Conservation (phyloP, 2,888 invertebrate species). For the Caenorhabditis sp. region DNA sequence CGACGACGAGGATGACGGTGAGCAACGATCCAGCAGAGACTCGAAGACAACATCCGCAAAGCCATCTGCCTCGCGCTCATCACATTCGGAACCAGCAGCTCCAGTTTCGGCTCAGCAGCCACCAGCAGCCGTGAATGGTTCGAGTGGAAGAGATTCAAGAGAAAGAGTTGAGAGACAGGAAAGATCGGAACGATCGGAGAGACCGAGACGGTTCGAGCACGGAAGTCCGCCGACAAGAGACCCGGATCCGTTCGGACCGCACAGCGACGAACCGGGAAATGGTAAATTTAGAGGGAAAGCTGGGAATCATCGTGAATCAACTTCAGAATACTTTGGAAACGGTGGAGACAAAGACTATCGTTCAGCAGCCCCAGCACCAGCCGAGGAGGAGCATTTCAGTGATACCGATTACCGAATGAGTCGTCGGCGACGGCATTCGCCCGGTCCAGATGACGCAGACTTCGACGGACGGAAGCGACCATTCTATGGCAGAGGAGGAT, state of each 20-base stretch:
- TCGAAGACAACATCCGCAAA: neutral
- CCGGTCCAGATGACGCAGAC: conserved; percentile 54
- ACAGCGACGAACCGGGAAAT: conserved; percentile 33
- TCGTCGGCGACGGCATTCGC: conserved; percentile 62
- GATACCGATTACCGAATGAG: conserved; percentile 52
- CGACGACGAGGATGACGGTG: conserved; percentile 78
- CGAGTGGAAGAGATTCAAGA: conserved; percentile 7
- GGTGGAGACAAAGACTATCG: conserved; percentile 54
- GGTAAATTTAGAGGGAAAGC: conserved; percentile 15
- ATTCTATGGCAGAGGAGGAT: conserved; percentile 48
- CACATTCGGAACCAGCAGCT: neutral
- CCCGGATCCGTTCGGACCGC: conserved; percentile 60
- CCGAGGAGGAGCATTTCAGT: conserved; percentile 51
- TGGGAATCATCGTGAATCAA: neutral
- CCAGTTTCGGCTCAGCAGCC: conserved; percentile 6
- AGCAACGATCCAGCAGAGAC: neutral
- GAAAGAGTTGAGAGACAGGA: conserved; percentile 1
- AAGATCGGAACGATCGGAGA: neutral
- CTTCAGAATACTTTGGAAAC: conserved; percentile 39
- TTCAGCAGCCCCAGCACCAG: conserved; percentile 6
- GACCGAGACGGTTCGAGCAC: conserved; percentile 30
- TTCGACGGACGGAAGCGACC: conserved; percentile 52
- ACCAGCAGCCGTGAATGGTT: neutral
- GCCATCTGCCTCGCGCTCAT: neutral
- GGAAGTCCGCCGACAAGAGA: conserved; percentile 38